Conservation (phyloP, 2,797 vertebrate genomes). For the Periparus ater region DNA sequence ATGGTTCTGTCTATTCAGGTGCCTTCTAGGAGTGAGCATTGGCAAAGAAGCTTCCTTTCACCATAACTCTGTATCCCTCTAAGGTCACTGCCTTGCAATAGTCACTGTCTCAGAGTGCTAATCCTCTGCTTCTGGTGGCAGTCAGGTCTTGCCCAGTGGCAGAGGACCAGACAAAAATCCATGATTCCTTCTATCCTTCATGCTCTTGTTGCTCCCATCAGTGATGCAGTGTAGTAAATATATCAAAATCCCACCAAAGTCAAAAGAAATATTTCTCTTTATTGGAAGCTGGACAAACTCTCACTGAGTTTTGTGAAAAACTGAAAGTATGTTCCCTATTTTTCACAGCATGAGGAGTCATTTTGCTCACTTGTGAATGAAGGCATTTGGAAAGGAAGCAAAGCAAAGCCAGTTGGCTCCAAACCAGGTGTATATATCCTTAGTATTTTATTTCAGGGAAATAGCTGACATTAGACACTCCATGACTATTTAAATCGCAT, state of each 20-base stretch:
- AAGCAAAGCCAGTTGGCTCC: slow-evolving; percentile 63
- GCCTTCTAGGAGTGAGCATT: neutral
- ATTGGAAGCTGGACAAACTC: neutral
- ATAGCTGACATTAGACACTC: slow-evolving; percentile 67
- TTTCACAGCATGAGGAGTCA: neutral
- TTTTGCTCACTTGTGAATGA: slow-evolving; percentile 67
- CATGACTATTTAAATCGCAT: slow-evolving; percentile 54
- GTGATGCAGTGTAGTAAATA: neutral
- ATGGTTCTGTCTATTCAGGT: neutral
- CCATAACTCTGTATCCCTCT: neutral
- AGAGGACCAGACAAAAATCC: neutral
- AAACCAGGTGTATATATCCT: slow-evolving; percentile 57
- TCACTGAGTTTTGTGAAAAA: neutral
- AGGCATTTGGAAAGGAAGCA: slow-evolving; percentile 66
- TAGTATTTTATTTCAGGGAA: slow-evolving; percentile 71
- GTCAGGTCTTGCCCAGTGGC: neutral
- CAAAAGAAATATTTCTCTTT: neutral
- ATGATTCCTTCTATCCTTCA: neutral
- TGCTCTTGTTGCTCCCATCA: neutral
- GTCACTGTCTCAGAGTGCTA: neutral
- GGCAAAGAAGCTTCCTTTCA: neutral
- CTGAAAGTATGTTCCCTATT: neutral
- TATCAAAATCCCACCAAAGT: neutral
- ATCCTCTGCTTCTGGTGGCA: neutral
- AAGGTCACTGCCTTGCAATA: neutral